Percentiles rank a stretch among this genome's conserved stretches.
These are phyloP conservation scores for Nipponia nippon DNA, from an alignment of 2,113 vertebrate species.

Conservation along the genomic window DNA sequence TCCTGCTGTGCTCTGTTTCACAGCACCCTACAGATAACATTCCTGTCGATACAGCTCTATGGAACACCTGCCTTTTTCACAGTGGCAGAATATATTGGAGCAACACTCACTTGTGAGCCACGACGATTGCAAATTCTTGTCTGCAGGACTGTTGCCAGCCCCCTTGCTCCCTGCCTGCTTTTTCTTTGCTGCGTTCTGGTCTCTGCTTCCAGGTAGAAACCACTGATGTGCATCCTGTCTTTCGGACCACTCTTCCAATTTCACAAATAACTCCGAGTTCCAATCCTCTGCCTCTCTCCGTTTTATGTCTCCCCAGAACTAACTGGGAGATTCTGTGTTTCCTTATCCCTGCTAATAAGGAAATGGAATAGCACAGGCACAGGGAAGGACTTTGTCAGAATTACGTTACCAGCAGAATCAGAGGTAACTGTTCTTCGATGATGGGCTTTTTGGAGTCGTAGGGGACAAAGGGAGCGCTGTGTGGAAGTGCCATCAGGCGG, in stretches of 20 bases:
- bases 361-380: not conserved
- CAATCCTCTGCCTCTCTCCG: not conserved
- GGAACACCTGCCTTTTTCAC: not conserved
- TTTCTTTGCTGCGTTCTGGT: not conserved
- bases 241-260: not conserved
- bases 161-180: not conserved
- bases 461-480: fast-evolving
- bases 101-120: not conserved
- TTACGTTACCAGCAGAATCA: not conserved
- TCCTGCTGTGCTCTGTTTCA: not conserved
- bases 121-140: not conserved
- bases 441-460: fast-evolving
- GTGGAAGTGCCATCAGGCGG: not conserved
- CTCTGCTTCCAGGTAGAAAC: not conserved
- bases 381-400: no score
- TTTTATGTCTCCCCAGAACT: not conserved
- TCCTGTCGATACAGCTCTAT: not conserved
- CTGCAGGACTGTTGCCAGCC: not conserved
- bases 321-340: not conserved
- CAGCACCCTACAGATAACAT: not conserved
- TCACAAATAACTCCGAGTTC: not conserved
- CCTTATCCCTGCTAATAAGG: not conserved
- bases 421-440: fast-evolving
- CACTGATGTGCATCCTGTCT: not conserved
- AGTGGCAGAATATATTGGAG: not conserved